These are phyloP conservation scores for Paramormyrops hopkinsi DNA, from an alignment of 2,797 vertebrate species.

Conservation along the genomic window DNA sequence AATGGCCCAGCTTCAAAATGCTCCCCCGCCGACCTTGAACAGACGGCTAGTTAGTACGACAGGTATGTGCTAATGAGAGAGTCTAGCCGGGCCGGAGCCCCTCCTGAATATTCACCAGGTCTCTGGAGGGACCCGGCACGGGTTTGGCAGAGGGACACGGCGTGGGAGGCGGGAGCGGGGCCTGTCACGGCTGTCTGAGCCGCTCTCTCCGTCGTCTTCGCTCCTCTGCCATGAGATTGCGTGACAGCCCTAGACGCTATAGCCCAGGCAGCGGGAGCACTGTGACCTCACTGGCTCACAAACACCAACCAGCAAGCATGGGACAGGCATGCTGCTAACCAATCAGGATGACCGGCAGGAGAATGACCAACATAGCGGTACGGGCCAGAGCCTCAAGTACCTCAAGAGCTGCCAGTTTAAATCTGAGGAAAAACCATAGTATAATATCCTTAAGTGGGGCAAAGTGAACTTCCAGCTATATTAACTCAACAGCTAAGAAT, in stretches of 20 bases:
- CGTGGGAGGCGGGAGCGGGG: background rate
- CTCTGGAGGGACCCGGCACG: background rate
- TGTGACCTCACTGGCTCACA: background rate
- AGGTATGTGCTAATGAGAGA: slow-evolving; percentile 43
- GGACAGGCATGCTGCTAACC: background rate
- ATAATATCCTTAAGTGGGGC: background rate
- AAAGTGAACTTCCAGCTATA: slow-evolving; percentile 1
- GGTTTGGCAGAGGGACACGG: background rate
- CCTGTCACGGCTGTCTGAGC: background rate
- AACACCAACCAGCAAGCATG: background rate
- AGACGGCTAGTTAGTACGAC: slow-evolving; percentile 39
- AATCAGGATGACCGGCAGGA: background rate
- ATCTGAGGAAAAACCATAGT: background rate
- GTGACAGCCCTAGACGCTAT: background rate
- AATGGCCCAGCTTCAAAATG: slow-evolving; percentile 36
- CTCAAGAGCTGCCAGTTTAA: background rate
- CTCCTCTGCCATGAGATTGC: background rate
- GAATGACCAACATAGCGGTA: background rate
- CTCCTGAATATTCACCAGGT: background rate
- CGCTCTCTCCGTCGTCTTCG: background rate
- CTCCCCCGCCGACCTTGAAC: slow-evolving; percentile 26
- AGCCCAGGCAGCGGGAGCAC: background rate
- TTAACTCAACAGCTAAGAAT: background rate
- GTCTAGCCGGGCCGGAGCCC: slow-evolving; percentile 14
- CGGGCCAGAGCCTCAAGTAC: background rate